phyloP scores from a whole-genome alignment of 2,113 vertebrate species.

The Procavia capensis region DNA sequence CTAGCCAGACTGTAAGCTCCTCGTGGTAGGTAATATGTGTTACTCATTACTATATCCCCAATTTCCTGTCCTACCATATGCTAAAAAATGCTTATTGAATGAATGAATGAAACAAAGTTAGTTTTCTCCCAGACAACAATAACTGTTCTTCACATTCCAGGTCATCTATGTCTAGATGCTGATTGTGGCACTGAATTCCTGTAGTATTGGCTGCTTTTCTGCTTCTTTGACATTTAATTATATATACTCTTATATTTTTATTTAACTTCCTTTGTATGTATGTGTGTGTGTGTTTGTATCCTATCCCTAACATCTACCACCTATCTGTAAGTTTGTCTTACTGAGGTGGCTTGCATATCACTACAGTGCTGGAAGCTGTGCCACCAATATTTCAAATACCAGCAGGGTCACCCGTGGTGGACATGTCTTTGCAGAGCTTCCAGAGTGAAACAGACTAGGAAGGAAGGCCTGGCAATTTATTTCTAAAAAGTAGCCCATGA shows the following conservation, averaged over 20 bases:
- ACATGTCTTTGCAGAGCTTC: neutral
- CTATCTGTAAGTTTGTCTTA: neutral
- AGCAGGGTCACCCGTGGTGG: neutral
- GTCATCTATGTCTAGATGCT: neutral
- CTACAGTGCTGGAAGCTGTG: neutral
- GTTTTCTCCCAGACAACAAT: accelerated
- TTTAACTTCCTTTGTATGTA: neutral
- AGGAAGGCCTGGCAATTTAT: neutral
- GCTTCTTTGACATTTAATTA: neutral
- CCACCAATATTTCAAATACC: neutral
- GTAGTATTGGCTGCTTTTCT: accelerated
- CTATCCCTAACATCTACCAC: neutral
- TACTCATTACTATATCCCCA: accelerated
- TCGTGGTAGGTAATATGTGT: too few relatives aligned
- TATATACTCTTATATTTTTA: neutral
- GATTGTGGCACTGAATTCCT: neutral
- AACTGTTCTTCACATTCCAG: too few relatives aligned
- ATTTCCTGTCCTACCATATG: neutral
- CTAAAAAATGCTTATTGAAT: neutral
- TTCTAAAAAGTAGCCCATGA: neutral
- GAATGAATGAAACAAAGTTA: neutral
- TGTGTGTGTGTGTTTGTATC: too few relatives aligned
- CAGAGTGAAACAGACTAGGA: neutral
- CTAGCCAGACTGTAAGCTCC: neutral
- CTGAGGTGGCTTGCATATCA: neutral